Evolutionary conservation across 2,888 invertebrate genomes (phyloP), one percentile per base, ranked within the genome.

Genomic region (Malachius bipustulatus): DNA sequence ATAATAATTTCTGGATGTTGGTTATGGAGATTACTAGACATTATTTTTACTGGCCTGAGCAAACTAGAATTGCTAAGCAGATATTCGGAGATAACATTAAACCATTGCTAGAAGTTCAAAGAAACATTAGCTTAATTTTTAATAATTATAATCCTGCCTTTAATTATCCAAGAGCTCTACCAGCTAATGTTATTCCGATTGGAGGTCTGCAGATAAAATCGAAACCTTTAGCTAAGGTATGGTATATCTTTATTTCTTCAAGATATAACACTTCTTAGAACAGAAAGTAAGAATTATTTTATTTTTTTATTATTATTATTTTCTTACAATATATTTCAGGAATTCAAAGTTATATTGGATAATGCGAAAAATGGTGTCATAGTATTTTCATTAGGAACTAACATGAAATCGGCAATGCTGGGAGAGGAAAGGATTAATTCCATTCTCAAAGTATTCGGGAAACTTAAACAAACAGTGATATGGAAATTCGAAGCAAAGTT

Each of bases 401-500:
- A 58, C 32, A 36, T 60, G 2, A 47, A 51, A 34, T 54, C 55
- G 4, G 48, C 50, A n/a, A 43, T 48, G 8, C 45, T 63, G 31
- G 46, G 49, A 8, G 40, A 45, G 14, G 40, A 48, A 28, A 48
- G 41, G n/a, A 47, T 46, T 26, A 38, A 46, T 11, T 39, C 44
- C 3, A 43, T 64, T 12, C 19, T 61, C 3, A 42, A 47, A 15
- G 60, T 57, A 3, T 62, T 65, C 39, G 43, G 47, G 2, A 47
- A 50, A 36, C 39, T 65, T 16, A 51, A 54, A 11, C 57, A 62
- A 43, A 54, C 51, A 8, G 55, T 65, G 3, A 34, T 65, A 10
- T 63, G 61, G 63, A 64, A 62, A 48, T 61, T 54, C 46, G 59
- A 59, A 39, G 43, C 43, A 2, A 53, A 54, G 11, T n/a, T n/a